Conservation (phyloP, 2,113 vertebrate genomes). For the Notechis scutatus region DNA sequence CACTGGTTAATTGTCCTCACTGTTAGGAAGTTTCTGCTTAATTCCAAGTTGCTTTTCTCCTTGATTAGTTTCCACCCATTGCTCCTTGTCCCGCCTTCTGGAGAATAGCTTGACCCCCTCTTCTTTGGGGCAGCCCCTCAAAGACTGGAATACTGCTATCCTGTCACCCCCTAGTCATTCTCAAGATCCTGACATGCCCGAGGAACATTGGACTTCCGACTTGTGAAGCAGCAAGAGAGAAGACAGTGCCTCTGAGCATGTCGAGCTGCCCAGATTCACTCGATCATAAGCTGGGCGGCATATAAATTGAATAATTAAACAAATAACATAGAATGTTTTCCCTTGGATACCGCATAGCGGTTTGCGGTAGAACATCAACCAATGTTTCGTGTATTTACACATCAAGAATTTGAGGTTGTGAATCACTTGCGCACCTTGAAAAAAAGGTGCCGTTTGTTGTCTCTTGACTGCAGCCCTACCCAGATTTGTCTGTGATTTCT, state of each 20-base stretch:
- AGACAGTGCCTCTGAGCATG: not conserved
- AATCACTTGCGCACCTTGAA: not conserved
- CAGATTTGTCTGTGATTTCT: not conserved
- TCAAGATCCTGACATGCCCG: no score
- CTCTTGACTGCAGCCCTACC: not conserved
- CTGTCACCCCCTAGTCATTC: not conserved
- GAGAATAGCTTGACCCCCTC: no score
- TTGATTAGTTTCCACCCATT: not conserved
- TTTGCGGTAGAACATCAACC: not conserved
- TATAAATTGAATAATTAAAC: not conserved
- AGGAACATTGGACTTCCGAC: not conserved
- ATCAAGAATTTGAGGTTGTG: not conserved
- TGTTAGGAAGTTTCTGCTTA: no score
- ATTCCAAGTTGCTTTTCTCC: no score
- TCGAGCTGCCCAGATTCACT: not conserved
- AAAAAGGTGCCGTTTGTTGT: not conserved
- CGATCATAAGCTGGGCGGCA: not conserved
- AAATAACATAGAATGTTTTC: not conserved
- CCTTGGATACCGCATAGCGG: no score
- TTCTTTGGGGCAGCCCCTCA: no score
- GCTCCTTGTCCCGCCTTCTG: not conserved
- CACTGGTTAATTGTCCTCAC: no score
- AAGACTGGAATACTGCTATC: not conserved
- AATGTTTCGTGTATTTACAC: not conserved
- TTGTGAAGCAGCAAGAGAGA: not conserved